Evolutionary conservation across 2,113 vertebrate genomes (phyloP).

Genomic region (Tricholaema leucomelas): DNA sequence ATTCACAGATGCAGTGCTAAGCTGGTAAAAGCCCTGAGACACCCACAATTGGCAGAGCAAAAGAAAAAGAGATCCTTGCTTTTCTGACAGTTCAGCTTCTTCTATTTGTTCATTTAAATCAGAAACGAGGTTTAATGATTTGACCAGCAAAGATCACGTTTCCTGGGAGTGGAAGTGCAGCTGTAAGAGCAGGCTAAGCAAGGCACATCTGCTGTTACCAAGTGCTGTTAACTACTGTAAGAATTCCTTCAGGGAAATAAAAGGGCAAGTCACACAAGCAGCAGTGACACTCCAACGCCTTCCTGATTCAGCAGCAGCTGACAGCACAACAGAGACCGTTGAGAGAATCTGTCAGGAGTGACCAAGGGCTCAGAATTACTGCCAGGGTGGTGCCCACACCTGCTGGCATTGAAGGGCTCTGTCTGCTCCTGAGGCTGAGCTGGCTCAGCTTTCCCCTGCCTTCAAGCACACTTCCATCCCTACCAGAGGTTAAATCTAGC

Average conservation of each 20-base stretch:
- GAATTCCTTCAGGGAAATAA: background rate
- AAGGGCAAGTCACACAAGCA: background rate
- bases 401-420: rapidly evolving
- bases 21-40: background rate
- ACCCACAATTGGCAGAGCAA: background rate
- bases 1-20: background rate
- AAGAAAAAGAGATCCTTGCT: background rate
- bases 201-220: background rate
- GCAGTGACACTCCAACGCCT: background rate
- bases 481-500: background rate
- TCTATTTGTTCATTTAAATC: background rate
- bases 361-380: background rate
- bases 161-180: background rate
- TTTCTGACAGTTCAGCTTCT: background rate
- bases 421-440: background rate
- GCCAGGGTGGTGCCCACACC: rapidly evolving
- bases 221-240: background rate
- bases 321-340: background rate
- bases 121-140: background rate
- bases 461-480: background rate
- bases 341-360: background rate
- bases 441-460: background rate
- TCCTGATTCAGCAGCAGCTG: background rate
- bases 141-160: background rate
- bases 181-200: background rate